These are phyloP conservation scores for Morinoia aosen DNA, from an alignment of 2,888 invertebrate species.

Conservation along the genomic window DNA sequence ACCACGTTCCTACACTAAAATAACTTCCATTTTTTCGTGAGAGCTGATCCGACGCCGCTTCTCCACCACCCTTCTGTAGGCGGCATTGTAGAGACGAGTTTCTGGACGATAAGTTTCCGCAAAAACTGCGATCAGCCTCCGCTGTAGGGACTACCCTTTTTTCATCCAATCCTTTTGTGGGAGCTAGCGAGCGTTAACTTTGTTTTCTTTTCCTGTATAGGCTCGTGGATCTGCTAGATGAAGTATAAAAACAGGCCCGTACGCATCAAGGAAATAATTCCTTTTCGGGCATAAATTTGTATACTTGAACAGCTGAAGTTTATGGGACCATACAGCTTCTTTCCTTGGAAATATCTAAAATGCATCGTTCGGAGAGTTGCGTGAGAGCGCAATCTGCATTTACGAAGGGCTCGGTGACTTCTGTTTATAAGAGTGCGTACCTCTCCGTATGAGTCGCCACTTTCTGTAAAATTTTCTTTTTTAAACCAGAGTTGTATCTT, in stretches of 20 bases:
- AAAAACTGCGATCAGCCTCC: not conserved
- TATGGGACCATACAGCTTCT: too few relatives aligned
- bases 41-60: not conserved
- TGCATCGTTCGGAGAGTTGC: too few relatives aligned
- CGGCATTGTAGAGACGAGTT: not conserved
- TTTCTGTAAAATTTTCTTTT: not conserved
- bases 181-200: not conserved
- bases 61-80: not conserved
- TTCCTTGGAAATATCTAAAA: too few relatives aligned
- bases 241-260: not conserved
- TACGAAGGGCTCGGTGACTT: too few relatives aligned
- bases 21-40: not conserved
- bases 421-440: too few relatives aligned
- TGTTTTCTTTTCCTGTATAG: slow-evolving; percentile 8
- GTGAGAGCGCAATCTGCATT: too few relatives aligned
- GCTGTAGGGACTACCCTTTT: not conserved
- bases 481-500: too few relatives aligned
- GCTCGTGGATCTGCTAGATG: not conserved
- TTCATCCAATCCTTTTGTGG: not conserved
- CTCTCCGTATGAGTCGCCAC: not conserved
- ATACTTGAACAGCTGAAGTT: too few relatives aligned
- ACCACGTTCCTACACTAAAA: not conserved
- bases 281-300: too few relatives aligned
- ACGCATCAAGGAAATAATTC: not conserved
- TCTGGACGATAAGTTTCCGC: slow-evolving; percentile 25